Evolutionary conservation across 2,113 vertebrate genomes (phyloP).

Genomic region (Dromiciops gliroides): DNA sequence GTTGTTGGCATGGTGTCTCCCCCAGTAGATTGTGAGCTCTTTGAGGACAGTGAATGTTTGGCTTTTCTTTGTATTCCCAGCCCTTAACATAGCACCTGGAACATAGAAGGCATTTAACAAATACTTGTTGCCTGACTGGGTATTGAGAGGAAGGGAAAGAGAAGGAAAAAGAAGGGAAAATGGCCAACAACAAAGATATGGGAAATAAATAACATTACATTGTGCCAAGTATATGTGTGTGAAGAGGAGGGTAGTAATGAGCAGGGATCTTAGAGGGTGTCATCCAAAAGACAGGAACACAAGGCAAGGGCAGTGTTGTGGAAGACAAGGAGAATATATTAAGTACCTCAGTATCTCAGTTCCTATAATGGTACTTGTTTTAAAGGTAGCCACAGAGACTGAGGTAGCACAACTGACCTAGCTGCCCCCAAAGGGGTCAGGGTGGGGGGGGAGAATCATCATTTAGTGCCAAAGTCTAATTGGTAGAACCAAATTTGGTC

Average conservation of each 20-base stretch:
- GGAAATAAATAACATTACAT: too few species aligned
- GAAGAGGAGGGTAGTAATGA: background rate
- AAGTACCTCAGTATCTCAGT: background rate
- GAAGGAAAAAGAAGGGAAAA: background rate
- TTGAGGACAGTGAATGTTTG: background rate
- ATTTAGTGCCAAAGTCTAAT: background rate
- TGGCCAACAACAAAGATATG: background rate
- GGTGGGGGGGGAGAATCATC: background rate
- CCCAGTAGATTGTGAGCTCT: background rate
- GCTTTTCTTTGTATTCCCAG: background rate
- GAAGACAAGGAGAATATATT: background rate
- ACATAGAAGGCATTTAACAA: background rate
- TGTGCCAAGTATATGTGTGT: background rate
- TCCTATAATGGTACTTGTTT: background rate
- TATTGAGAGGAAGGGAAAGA: background rate
- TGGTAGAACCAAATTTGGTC: background rate
- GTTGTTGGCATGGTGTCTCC: background rate
- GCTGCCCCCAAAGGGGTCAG: background rate
- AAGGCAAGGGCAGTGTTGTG: background rate
- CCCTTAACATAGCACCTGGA: too few species aligned
- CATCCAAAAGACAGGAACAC: background rate
- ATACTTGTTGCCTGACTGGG: background rate
- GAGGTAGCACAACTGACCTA: too few species aligned
- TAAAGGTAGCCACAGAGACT: background rate
- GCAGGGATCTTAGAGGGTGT: background rate